These are phyloP conservation scores for Daubentonia madagascariensis DNA, from an alignment of 2,113 vertebrate genomes.

Conservation along the genomic window DNA sequence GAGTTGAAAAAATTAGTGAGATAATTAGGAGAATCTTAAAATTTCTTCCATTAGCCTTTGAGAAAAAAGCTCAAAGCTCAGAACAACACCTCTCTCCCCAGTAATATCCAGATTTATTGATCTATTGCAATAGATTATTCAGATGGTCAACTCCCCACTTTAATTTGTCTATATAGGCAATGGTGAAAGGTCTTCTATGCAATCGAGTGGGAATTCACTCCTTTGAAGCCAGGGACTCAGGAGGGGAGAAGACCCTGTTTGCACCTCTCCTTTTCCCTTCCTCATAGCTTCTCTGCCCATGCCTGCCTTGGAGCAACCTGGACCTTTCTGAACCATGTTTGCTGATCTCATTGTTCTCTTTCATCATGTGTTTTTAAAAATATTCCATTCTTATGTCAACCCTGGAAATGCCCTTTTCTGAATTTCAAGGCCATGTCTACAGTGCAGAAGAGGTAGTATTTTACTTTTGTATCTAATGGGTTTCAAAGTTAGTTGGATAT, in stretches of 20 bases:
- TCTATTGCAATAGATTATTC: not conserved
- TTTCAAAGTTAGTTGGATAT: conserved; percentile 45
- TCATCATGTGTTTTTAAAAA: not conserved
- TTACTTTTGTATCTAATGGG: not conserved
- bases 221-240: not conserved
- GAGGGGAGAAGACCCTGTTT: not conserved
- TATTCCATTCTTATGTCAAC: not conserved
- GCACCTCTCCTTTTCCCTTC: not conserved
- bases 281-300: not conserved
- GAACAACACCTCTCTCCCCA: not conserved
- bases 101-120: not conserved
- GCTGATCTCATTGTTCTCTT: not conserved
- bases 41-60: not conserved
- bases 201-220: not conserved
- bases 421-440: not conserved
- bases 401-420: conserved; percentile 18
- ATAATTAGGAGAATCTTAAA: not conserved
- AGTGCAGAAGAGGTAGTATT: not conserved
- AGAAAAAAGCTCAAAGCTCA: conserved; percentile 1
- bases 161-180: not conserved
- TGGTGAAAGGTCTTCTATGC: not conserved
- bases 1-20: conserved; percentile 21
- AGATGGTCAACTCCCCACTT: not conserved
- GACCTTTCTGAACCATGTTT: not conserved
- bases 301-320: not conserved